Evolutionary conservation across 2,797 vertebrate species (phyloP).

Genomic region (Lates japonicus): DNA sequence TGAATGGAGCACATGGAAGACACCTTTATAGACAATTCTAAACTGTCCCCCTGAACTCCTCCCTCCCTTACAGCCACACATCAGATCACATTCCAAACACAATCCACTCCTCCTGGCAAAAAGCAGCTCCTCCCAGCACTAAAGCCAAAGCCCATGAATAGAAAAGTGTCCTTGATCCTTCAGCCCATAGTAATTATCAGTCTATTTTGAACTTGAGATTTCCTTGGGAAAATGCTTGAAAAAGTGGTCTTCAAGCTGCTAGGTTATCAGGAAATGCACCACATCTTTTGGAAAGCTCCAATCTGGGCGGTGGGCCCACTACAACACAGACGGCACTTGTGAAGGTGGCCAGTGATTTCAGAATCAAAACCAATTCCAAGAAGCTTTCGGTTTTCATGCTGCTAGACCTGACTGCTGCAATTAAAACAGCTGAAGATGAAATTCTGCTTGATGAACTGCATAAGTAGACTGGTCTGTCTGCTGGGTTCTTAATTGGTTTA

Average conservation of each 20-base stretch:
- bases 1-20: not conserved
- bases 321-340: slow-evolving; percentile 41
- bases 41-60: not conserved
- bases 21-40: not conserved
- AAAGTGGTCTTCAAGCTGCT: slow-evolving; percentile 28
- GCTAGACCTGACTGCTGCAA: slow-evolving; percentile 30
- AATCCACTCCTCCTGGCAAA: not conserved
- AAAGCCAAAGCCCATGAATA: slow-evolving; percentile 27
- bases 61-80: not conserved
- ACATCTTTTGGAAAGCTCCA: slow-evolving; percentile 26
- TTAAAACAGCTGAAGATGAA: slow-evolving; percentile 31
- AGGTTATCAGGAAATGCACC: slow-evolving; percentile 33
- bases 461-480: not conserved
- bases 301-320: slow-evolving; percentile 35
- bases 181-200: slow-evolving; percentile 18
- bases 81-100: slow-evolving; percentile 8
- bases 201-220: slow-evolving; percentile 40
- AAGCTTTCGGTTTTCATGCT: slow-evolving; percentile 34
- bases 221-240: slow-evolving; percentile 29
- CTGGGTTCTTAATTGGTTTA: slow-evolving; percentile 27
- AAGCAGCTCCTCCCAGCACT: not conserved
- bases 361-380: slow-evolving; percentile 31
- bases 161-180: slow-evolving; percentile 14
- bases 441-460: slow-evolving; percentile 31
- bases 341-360: slow-evolving; percentile 35